These are phyloP conservation scores for Trypoxylon attenuatum DNA, from an alignment of 2,888 invertebrate species.

Conservation along the genomic window DNA sequence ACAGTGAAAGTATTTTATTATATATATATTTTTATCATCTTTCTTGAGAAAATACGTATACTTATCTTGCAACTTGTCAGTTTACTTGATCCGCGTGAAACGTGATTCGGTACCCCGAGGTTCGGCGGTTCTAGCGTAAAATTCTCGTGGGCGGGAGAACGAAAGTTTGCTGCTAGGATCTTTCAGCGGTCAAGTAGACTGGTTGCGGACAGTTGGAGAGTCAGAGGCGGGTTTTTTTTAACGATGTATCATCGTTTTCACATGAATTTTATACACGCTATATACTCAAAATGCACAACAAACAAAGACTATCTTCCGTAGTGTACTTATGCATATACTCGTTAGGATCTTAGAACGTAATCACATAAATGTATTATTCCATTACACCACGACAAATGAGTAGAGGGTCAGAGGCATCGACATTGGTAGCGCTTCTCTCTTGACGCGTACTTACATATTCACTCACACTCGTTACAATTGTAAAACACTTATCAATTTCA, in stretches of 20 bases:
- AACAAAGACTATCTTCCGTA: conserved; percentile 37
- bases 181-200: too few species aligned
- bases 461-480: conserved; percentile 45
- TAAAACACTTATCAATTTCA: conserved; percentile 56
- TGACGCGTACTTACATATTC: conserved; percentile 34
- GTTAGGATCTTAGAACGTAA: too few species aligned
- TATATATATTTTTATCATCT: conserved; percentile 50
- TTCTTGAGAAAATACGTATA: conserved; percentile 70
- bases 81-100: conserved; percentile 28
- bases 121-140: conserved; percentile 2
- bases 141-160: conserved; percentile 2
- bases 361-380: conserved; percentile 16
- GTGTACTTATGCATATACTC: conserved; percentile 41
- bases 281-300: conserved; percentile 47
- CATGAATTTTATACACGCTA: conserved; percentile 10
- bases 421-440: conserved; percentile 22
- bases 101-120: conserved; percentile 22
- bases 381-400: conserved; percentile 37
- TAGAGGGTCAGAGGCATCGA: conserved; percentile 37
- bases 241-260: not conserved
- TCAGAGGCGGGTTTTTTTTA: not conserved
- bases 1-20: conserved; percentile 50
- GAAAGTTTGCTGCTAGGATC: conserved; percentile 44
- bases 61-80: conserved; percentile 55
- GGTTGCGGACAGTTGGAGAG: too few species aligned